Evolutionary conservation across 2,113 vertebrate genomes (phyloP).

Genomic region (Scytalopus superciliaris): DNA sequence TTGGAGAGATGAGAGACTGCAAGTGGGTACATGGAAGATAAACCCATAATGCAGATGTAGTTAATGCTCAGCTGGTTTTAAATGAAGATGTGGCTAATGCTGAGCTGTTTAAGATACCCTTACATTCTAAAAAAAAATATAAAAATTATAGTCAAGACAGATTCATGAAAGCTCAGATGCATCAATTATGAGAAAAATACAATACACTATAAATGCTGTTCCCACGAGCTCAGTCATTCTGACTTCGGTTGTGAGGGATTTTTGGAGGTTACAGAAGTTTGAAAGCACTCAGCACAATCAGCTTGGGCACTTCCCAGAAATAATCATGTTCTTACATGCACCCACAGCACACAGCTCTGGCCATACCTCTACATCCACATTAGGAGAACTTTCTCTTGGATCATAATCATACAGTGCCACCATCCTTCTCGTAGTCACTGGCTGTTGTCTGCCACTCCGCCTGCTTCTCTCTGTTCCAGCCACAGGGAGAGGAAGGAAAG

Average conservation of each 20-base stretch:
- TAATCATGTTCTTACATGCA: background rate
- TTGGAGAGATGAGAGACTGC: background rate
- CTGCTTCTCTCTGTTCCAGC: conserved; percentile 83
- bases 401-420: conserved; percentile 96
- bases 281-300: background rate
- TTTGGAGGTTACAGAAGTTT: background rate
- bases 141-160: background rate
- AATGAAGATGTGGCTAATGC: background rate
- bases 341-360: fast-evolving
- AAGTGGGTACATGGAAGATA: background rate
- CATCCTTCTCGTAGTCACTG: conserved; percentile 83
- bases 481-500: background rate
- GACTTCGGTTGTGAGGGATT: background rate
- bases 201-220: background rate
- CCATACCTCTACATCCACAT: conserved; percentile 93
- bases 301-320: background rate
- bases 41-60: background rate
- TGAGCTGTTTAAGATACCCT: background rate
- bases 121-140: background rate
- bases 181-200: background rate
- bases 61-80: background rate
- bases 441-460: conserved; percentile 77
- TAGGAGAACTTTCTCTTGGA: conserved; percentile 94
- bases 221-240: background rate
- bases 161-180: background rate